Evolutionary conservation across 1,140 invertebrate genomes (phyloP).

Genomic region (Hydropsyche tenuis): DNA sequence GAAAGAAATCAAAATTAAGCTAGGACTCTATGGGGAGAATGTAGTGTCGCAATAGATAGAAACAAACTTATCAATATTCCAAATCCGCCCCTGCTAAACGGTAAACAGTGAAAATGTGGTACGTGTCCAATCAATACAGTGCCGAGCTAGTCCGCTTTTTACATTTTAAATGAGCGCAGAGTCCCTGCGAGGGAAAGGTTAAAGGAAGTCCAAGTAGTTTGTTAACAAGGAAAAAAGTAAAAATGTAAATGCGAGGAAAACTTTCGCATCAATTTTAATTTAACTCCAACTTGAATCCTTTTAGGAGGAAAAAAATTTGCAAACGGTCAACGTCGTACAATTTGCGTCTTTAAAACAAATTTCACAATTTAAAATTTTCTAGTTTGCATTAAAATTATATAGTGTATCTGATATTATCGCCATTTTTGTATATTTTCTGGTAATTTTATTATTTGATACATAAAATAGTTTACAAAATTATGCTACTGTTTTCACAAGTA

Average conservation of each 20-base stretch:
- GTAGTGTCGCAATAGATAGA: neutral
- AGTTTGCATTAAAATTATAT: too few relatives aligned
- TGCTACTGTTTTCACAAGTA: too few relatives aligned
- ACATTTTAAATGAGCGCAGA: conserved; percentile 35
- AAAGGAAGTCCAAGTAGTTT: conserved; percentile 32
- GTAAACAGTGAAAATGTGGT: conserved; percentile 29
- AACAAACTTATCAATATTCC: neutral
- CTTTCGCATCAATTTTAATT: conserved; percentile 29
- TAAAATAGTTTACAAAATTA: too few relatives aligned
- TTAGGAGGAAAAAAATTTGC: neutral
- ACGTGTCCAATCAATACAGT: conserved; percentile 33
- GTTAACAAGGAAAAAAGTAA: conserved; percentile 24
- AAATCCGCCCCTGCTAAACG: conserved; percentile 20
- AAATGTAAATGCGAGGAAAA: conserved; percentile 24
- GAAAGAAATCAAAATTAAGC: too few relatives aligned
- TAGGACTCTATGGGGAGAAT: too few relatives aligned
- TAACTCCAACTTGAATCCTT: neutral
- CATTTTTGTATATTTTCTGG: too few relatives aligned
- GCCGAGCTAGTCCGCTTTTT: conserved; percentile 25
- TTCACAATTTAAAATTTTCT: too few relatives aligned
- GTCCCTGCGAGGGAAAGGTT: conserved; percentile 4
- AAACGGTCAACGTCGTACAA: neutral
- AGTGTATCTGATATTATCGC: too few relatives aligned
- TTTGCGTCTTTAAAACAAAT: too few relatives aligned
- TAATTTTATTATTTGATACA: too few relatives aligned